Base-by-base conservation (phyloP, 2,888 invertebrate species). In the Halocaridina rubra region DNA sequence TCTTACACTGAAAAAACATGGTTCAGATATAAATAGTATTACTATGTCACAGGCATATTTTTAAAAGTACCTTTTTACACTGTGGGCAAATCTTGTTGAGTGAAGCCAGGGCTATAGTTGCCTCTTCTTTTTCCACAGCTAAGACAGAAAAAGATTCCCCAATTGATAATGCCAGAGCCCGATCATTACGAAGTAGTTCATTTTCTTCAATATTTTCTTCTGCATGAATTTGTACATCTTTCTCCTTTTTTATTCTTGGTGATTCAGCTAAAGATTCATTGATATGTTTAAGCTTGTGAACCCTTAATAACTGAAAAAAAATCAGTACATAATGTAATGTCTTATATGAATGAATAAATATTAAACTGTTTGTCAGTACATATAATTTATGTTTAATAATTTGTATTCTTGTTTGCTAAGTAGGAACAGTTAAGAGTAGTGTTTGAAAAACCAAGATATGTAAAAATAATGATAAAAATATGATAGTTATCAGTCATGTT, bases 41-140 rank as follows among this genome's bases (percentile, higher is more conserved):
- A n/a, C n/a, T n/a, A n/a, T n/a, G n/a, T n/a, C n/a, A n/a, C n/a
- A n/a, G n/a, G n/a, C n/a, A n/a, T n/a, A n/a, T n/a, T n/a, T n/a
- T n/a, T n/a, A n/a, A n/a, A n/a, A n/a, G n/a, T 46, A 81, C 81
- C 75, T 75, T 81, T n/a, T 19, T 46, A 24, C 81, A 81, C 67
- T 75, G 75, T 32, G 81, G 81, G 30, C 81, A 81, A 29, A 75
- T 67, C 39, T 59, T 64, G 7, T 64, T 46, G n/a, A n/a, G 39
- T 39, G 39, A 39, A 39, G 39, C 8, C 39, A n/a, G n/a, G n/a
- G n/a, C n/a, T n/a, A n/a, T n/a, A 7, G 22, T 46, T 46, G 13
- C 13, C 8, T 13, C 13, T 46, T 46, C 53, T 46, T 10, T 46
- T 46, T 46, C 53, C 53, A 10, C 16, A n/a, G 10, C 24, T 22